Conservation (phyloP, 2,888 invertebrate genomes). For the Zootermopsis nevadensis region DNA sequence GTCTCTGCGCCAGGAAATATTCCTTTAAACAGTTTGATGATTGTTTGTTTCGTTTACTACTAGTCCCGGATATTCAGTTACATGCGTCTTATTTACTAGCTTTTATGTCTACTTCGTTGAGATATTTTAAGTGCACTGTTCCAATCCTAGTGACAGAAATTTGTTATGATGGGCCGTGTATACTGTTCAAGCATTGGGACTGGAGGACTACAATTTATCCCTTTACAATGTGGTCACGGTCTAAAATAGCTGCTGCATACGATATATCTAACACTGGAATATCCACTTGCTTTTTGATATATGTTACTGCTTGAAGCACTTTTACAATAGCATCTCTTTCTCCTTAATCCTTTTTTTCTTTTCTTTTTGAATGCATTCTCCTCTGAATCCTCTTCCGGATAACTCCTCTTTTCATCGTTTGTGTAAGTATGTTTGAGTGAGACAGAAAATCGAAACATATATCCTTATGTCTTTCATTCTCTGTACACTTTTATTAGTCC, state of each 20-base stretch:
- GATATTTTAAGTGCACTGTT: not conserved
- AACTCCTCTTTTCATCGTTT: conserved; percentile 20
- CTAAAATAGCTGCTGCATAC: not conserved
- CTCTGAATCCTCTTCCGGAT: conserved; percentile 13
- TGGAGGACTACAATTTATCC: not conserved
- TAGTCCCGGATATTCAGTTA: no score
- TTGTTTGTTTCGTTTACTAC: no score
- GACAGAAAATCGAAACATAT: not conserved
- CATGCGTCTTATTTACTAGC: no score
- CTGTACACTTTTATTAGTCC: conserved; percentile 23
- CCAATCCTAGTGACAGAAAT: not conserved
- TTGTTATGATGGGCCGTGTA: not conserved
- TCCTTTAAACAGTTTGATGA: no score
- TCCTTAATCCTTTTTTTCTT: not conserved
- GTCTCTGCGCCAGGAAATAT: no score
- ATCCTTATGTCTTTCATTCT: not conserved
- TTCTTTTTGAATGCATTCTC: not conserved
- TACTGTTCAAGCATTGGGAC: not conserved
- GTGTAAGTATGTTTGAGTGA: not conserved
- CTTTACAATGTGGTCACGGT: not conserved
- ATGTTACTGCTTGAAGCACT: conserved; percentile 35
- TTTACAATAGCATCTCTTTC: not conserved
- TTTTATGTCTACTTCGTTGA: no score
- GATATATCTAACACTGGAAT: conserved; percentile 15
- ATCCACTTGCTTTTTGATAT: conserved; percentile 34